Base-by-base conservation (phyloP, 2,888 invertebrate species). In the Ochropleura plecta region DNA sequence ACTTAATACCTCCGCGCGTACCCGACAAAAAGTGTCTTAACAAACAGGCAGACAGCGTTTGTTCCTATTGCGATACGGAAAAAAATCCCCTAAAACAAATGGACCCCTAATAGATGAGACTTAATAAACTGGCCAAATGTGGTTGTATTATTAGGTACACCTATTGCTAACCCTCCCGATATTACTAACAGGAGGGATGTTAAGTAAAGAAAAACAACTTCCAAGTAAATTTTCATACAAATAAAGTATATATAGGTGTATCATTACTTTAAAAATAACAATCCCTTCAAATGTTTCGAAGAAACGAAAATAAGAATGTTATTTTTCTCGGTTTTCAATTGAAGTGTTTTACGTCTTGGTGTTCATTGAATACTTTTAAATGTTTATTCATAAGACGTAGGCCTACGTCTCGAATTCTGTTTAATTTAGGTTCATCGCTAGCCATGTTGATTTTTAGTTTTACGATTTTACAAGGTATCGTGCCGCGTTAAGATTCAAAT, bases 371-470 rank as follows among this genome's bases (percentile, higher is more conserved):
- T 44, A 44, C 40, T 62, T 62, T 44, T 14, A 9, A 0, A 62
- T 62, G 44, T 62, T 44, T 62, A 62, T 62, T 62, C 14, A 62
- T 62, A 44, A 62, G n/a, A n/a, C 62, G 60, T 62, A 62, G n/a
- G 44, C 44, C 44, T 20, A n/a, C 12, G 3, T 7, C 8, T 20
- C 44, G 12, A n/a, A 12, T 44, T n/a, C 44, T n/a, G 44, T 14
- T 40, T 20, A 62, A 62, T n/a, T 46, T 46, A 44, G 7, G n/a
- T 20, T 62, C 14, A 9, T 59, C 4, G 16, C 40, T 59, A 30
- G 9, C 16, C 16, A 16, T 40, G 59, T 40, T 40, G 30, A 59
- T 59, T 59, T 57, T 59, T 59, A 40, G 59, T 59, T 40, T 62
- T n/a, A 6, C 18, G 7, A n/a, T 42, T 48, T 49, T 40, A 18